Evolutionary conservation across 2,113 vertebrate genomes (phyloP).

Genomic region (Ellobius talpinus): DNA sequence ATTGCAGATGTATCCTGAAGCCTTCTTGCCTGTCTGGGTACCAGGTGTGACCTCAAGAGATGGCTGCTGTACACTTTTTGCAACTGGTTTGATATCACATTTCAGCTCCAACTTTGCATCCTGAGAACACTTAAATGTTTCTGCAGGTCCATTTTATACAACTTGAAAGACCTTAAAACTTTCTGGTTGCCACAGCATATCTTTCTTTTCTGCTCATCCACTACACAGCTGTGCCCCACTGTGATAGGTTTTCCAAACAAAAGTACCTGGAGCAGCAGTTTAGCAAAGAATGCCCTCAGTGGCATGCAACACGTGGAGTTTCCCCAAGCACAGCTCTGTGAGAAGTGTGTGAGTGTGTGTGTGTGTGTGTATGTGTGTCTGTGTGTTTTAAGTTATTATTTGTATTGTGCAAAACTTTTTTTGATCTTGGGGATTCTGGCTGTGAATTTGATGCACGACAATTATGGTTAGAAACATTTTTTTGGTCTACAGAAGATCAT

Average conservation of each 20-base stretch:
- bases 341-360: constrained; percentile 75
- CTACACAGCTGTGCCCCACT: constrained; percentile 83
- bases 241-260: constrained; percentile 81
- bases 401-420: constrained; percentile 80
- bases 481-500: constrained; percentile 78
- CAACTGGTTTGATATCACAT: constrained; percentile 90
- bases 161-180: constrained; percentile 83
- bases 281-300: constrained; percentile 79
- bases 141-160: constrained; percentile 84
- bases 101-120: constrained; percentile 89
- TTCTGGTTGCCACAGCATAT: constrained; percentile 82
- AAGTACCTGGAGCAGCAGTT: constrained; percentile 80
- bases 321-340: constrained; percentile 84
- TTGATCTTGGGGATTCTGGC: constrained; percentile 83
- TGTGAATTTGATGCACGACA: constrained; percentile 86
- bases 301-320: constrained; percentile 80
- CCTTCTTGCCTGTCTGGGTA: constrained; percentile 83
- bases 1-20: constrained; percentile 94
- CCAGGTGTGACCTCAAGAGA: constrained; percentile 88
- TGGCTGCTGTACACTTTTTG: constrained; percentile 89
- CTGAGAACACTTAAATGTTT: constrained; percentile 85
- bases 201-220: constrained; percentile 84
- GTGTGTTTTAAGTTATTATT: constrained; percentile 84
- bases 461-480: constrained; percentile 82
- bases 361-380: constrained; percentile 55